Percentiles rank a stretch among this genome's conserved stretches.
phyloP scores from a whole-genome alignment of 1,140 invertebrate genomes.

The Aradophagus sp. region DNA sequence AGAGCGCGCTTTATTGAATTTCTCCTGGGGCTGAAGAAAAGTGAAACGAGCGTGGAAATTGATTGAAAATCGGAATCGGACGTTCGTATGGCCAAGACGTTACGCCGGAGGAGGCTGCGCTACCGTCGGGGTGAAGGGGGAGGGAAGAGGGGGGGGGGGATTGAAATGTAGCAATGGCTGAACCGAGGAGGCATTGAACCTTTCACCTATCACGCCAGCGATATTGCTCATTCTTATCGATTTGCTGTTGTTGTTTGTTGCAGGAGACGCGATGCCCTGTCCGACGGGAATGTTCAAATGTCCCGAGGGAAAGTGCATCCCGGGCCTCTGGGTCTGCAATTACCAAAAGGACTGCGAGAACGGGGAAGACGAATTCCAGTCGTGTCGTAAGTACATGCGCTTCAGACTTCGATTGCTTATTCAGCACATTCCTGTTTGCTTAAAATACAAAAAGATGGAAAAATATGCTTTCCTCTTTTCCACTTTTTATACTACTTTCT shows the following conservation, averaged over 20 bases:
- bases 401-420: constrained; percentile 6
- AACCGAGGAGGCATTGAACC: constrained; percentile 65
- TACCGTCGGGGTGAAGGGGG: constrained; percentile 28
- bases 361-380: constrained; percentile 91
- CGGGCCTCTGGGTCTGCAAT: constrained; percentile 88
- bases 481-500: too few relatives aligned
- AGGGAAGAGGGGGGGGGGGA: constrained; percentile 25
- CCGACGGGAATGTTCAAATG: constrained; percentile 85
- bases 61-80: constrained; percentile 46
- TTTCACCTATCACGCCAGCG: constrained; percentile 71
- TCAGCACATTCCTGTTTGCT: background rate
- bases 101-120: constrained; percentile 3
- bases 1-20: constrained; percentile 22
- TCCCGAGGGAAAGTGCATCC: constrained; percentile 90
- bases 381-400: constrained; percentile 86
- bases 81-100: constrained; percentile 33
- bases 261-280: constrained; percentile 71
- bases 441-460: too few relatives aligned
- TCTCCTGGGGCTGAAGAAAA: constrained; percentile 15
- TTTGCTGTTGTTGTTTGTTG: constrained; percentile 47
- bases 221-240: constrained; percentile 59
- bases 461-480: too few relatives aligned
- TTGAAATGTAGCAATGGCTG: constrained; percentile 45
- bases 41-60: constrained; percentile 30
- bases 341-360: constrained; percentile 92